Base-by-base conservation (phyloP, 2,888 invertebrate species). In the Julus scandinavius region DNA sequence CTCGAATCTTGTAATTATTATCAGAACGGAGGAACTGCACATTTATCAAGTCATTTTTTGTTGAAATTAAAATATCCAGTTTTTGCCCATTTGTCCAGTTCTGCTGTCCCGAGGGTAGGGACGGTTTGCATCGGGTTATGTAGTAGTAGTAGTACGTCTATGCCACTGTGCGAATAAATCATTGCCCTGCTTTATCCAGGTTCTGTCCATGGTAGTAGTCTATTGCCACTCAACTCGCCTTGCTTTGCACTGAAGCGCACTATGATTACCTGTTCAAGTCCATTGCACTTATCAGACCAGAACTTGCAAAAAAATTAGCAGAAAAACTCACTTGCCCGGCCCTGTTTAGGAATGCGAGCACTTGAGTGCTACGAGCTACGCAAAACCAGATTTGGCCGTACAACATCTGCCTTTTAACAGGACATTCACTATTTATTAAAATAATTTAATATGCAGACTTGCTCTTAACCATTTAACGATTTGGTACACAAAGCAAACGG, bases 401-500 rank as follows among this genome's bases (percentile, higher is more conserved):
- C 72, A 9, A 29, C 72, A 72, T 72, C 72, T 72, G 72, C 72
- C 29, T 72, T 54, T 54, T 72, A 80, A 80, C 80, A 80, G 80
- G 80, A 80, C 80, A 80, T 80, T 80, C 80, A 80, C 80, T 80
- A 80, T 80, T 80, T 80, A 80, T 80, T 80, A 80, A 72, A 80
- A 38, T 80, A 29, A 80, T 80, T 80, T 80, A 80, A 80, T 17
- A 80, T 38, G 38, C 15, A 38, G 38, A 80, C 38, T 38, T 72
- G 72, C 80, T 38, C 38, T 15, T 72, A 80, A 29, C 80, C 80
- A 80, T 80, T 80, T 38, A 80, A 80, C 38, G 80, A 80, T 38
- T 80, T 40, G 80, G 80, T 80, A 38, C 80, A 80, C 11, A 38
- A 80, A 80, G 3, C 80, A 80, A 72, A 38, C 72, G 9, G 72